Conservation (phyloP, 2,113 vertebrate species). For the Naja naja region DNA sequence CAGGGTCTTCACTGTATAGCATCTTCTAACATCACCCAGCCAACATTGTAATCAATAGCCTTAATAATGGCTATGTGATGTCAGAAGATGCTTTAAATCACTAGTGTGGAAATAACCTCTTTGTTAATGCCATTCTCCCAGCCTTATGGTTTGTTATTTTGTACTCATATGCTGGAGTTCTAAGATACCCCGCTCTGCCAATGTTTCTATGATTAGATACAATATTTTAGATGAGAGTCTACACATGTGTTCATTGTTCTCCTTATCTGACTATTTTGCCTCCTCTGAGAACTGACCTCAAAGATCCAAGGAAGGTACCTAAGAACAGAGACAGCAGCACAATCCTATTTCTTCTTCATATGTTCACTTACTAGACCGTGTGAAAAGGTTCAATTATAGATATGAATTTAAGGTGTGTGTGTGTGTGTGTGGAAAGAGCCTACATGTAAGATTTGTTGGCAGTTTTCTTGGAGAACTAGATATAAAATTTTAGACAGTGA, state of each 20-base stretch:
- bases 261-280: background rate
- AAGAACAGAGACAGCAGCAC: background rate
- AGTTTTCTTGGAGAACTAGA: background rate
- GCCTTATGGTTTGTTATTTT: background rate
- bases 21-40: background rate
- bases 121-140: background rate
- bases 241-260: background rate
- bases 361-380: background rate
- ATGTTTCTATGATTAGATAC: background rate
- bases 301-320: background rate
- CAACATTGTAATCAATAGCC: background rate
- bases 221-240: background rate
- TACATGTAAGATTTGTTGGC: background rate
- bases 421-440: background rate
- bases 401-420: background rate
- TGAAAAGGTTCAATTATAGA: background rate
- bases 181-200: background rate
- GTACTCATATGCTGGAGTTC: background rate
- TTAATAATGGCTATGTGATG: background rate
- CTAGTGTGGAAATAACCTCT: background rate
- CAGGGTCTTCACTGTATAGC: background rate
- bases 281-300: background rate
- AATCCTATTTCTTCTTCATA: background rate
- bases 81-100: background rate
- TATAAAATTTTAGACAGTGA: background rate